A percentile compares a stretch with the other conserved stretches of the same genome.
Conservation (phyloP, 2,113 vertebrate species). For the Microtus montanus region DNA sequence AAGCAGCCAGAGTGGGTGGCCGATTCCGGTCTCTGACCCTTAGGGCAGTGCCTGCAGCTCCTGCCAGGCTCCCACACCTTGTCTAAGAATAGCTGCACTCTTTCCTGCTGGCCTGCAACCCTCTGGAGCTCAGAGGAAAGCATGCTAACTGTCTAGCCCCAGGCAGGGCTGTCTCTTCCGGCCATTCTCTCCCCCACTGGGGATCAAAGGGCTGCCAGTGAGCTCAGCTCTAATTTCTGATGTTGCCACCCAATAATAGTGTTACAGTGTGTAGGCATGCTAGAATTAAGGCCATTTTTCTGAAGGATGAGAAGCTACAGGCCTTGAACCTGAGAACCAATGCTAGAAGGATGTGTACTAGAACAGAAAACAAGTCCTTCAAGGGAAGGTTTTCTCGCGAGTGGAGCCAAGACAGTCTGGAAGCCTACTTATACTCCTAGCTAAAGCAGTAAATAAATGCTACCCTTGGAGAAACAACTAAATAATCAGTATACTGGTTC, state of each 20-base stretch:
- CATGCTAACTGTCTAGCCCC: conserved; percentile 54
- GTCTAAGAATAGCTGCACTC: conserved; percentile 72
- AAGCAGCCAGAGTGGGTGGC: conserved; percentile 68
- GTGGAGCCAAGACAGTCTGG: background rate
- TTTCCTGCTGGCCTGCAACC: conserved; percentile 66
- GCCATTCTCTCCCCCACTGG: conserved; percentile 79
- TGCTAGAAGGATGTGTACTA: background rate
- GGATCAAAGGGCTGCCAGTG: conserved; percentile 69
- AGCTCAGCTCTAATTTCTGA: conserved; percentile 39
- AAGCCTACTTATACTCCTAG: background rate
- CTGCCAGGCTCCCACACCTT: conserved; percentile 56
- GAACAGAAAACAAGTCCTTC: too few species aligned
- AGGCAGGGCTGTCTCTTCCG: conserved; percentile 79
- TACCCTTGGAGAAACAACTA: background rate
- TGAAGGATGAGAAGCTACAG: background rate
- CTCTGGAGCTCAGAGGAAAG: conserved; percentile 64
- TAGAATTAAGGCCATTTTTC: background rate
- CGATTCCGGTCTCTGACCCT: conserved; percentile 67
- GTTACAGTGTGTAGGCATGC: background rate
- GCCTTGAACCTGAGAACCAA: background rate
- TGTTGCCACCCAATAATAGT: conserved; percentile 48
- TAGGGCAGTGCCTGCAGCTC: conserved; percentile 54
- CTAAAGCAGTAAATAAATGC: background rate
- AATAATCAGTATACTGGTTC: fast-evolving
- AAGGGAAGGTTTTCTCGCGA: background rate